Conservation (phyloP, 2,797 vertebrate genomes). For the Chanos chanos region DNA sequence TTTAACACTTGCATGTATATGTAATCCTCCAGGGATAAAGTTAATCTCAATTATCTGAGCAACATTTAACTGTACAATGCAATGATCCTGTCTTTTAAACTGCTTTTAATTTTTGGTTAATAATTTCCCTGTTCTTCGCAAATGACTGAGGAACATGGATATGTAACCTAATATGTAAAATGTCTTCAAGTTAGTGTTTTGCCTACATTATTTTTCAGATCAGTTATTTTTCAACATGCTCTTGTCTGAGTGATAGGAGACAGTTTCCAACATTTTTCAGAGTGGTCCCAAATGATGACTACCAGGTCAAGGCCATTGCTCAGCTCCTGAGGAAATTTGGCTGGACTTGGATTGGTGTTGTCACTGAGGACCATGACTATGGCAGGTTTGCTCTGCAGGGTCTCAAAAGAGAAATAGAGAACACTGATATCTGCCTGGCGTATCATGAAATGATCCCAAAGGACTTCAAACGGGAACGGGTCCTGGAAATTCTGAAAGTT, state of each 20-base stretch:
- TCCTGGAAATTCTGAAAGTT: constrained; percentile 46
- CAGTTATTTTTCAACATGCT: constrained; percentile 52
- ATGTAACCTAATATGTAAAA: background rate
- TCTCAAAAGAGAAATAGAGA: constrained; percentile 41
- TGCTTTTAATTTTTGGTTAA: background rate
- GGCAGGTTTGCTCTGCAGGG: constrained; percentile 50
- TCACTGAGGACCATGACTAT: constrained; percentile 51
- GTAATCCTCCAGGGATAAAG: too few relatives aligned
- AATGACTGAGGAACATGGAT: too few relatives aligned
- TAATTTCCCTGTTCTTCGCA: too few relatives aligned
- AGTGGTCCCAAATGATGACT: constrained; percentile 46
- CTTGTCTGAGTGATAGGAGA: constrained; percentile 48
- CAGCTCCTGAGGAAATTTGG: constrained; percentile 48
- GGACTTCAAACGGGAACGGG: constrained; percentile 44
- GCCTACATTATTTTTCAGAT: constrained; percentile 52
- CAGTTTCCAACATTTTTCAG: constrained; percentile 53
- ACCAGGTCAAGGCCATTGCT: constrained; percentile 51
- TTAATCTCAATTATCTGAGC: too few relatives aligned
- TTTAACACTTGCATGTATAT: too few relatives aligned
- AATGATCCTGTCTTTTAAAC: too few relatives aligned
- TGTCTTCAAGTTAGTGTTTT: background rate
- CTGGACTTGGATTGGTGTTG: constrained; percentile 53
- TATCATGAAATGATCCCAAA: constrained; percentile 58
- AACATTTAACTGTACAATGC: too few relatives aligned
- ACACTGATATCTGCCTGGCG: constrained; percentile 47